phyloP scores from a whole-genome alignment of 2,113 vertebrate genomes.

The Sylvilagus bachmani region DNA sequence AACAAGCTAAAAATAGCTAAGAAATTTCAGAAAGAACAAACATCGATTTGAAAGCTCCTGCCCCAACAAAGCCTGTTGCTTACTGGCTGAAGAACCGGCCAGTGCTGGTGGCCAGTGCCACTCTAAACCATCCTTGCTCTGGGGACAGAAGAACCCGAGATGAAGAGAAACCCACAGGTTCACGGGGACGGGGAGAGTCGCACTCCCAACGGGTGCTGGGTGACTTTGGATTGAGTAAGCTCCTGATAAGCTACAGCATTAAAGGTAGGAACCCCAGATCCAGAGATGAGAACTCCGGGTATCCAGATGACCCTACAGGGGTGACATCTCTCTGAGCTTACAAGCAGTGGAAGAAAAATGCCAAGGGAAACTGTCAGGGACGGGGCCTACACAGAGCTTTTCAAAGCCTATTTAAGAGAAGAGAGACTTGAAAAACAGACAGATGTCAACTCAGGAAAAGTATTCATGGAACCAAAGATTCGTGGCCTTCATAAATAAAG shows the following conservation, averaged over 20 bases:
- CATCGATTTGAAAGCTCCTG: background rate
- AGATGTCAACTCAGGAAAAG: background rate
- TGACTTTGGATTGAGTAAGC: background rate
- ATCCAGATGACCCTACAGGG: constrained; percentile 2
- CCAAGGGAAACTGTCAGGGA: background rate
- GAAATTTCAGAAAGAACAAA: constrained; percentile 47
- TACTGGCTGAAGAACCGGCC: background rate
- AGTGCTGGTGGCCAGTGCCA: rapidly evolving
- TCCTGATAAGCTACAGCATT: background rate
- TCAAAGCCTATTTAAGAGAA: background rate
- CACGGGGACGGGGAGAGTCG: background rate
- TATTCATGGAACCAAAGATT: background rate
- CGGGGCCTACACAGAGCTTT: background rate
- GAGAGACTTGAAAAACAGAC: background rate
- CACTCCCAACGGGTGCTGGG: background rate
- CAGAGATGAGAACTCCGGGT: background rate
- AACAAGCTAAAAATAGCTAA: constrained; percentile 71
- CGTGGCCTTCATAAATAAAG: constrained; percentile 9
- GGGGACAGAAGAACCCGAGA: background rate
- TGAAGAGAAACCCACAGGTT: background rate
- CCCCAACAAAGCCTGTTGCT: too few species aligned
- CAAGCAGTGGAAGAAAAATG: background rate
- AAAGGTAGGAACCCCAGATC: background rate
- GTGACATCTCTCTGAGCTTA: background rate
- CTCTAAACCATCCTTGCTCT: background rate